Percentiles rank a stretch among this genome's conserved stretches.
Evolutionary conservation across 2,113 vertebrate genomes (phyloP).

Genomic region (Ameiurus melas): DNA sequence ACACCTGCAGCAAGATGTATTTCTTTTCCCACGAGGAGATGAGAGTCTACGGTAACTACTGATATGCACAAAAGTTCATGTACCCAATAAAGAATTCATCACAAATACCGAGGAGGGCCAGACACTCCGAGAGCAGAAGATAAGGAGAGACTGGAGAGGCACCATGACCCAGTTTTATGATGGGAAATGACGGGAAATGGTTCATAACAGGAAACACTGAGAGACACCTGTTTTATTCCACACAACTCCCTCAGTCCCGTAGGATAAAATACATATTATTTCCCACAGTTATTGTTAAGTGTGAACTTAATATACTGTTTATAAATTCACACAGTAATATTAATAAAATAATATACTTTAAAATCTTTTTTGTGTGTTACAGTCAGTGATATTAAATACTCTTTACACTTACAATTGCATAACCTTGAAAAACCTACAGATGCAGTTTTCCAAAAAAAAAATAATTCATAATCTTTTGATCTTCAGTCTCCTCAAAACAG

Average conservation of each 20-base stretch:
- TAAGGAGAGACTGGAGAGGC: conserved; percentile 9
- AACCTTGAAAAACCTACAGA: neutral
- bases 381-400: neutral
- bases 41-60: conserved; percentile 76
- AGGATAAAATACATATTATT: neutral
- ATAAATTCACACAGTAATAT: neutral
- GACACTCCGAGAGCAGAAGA: neutral
- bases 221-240: conserved; percentile 17
- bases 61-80: conserved; percentile 56
- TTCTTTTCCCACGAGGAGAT: conserved; percentile 77
- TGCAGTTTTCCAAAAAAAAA: neutral
- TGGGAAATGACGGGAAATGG: conserved; percentile 23
- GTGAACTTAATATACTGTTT: neutral
- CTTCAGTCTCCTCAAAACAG: neutral
- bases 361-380: neutral
- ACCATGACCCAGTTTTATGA: conserved; percentile 26
- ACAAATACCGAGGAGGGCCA: conserved; percentile 57
- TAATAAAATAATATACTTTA: neutral
- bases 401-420: neutral
- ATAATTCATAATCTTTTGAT: neutral
- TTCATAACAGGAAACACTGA: conserved; percentile 23
- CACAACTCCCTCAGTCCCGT: neutral
- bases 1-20: conserved; percentile 65
- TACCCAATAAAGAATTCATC: conserved; percentile 62
- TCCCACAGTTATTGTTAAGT: neutral